Percentiles rank a stretch among this genome's conserved stretches.
Conservation (phyloP, 2,113 vertebrate species). For the Heteronetta atricapilla region DNA sequence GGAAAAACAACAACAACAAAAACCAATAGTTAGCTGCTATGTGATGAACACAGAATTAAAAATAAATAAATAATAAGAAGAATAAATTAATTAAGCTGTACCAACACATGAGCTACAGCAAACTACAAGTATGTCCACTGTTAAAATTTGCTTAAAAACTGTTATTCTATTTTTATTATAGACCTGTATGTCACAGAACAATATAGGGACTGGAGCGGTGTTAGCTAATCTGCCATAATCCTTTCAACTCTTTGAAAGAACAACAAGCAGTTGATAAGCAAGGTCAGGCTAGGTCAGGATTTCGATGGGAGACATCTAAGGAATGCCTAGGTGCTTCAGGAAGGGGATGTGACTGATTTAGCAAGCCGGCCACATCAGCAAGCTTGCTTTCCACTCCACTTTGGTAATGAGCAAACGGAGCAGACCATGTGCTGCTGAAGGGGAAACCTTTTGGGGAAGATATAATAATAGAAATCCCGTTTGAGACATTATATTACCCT, state of each 20-base stretch:
- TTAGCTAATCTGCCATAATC: constrained; percentile 64
- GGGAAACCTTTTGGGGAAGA: neutral
- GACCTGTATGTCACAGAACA: neutral
- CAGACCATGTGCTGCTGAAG: neutral
- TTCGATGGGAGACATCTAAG: constrained; percentile 57
- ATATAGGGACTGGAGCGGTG: neutral
- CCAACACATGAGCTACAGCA: neutral
- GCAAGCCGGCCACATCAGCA: neutral
- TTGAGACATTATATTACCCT: neutral
- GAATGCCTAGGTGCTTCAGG: constrained; percentile 66
- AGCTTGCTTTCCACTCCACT: neutral
- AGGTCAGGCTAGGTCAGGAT: constrained; percentile 61
- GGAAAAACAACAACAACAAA: neutral
- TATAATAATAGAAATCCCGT: neutral
- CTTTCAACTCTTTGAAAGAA: constrained; percentile 55
- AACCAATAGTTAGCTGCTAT: neutral
- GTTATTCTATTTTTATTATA: constrained; percentile 18
- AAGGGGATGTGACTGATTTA: constrained; percentile 45
- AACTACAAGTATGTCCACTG: neutral
- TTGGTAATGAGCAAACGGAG: neutral
- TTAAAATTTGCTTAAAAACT: neutral
- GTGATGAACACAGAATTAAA: neutral
- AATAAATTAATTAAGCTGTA: neutral
- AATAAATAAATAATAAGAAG: neutral
- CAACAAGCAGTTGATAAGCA: constrained; percentile 54